phyloP scores from a whole-genome alignment of 2,888 invertebrate species.

The Cepaea hortensis region DNA sequence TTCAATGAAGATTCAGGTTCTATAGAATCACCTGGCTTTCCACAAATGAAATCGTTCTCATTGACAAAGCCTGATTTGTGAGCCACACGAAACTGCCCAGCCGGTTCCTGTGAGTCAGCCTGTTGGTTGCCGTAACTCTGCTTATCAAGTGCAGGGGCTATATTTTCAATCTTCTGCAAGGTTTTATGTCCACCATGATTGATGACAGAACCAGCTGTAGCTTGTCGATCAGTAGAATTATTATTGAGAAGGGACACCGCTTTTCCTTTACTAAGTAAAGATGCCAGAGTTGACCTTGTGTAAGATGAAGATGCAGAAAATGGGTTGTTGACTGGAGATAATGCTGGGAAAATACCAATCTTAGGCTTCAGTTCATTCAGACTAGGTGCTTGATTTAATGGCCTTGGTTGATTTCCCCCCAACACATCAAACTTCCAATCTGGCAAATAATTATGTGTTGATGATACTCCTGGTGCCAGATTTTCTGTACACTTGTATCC shows the following conservation, averaged over 20 bases:
- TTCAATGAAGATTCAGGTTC: not conserved
- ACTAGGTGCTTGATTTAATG: too few species aligned
- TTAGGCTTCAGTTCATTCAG: not conserved
- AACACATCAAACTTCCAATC: too few species aligned
- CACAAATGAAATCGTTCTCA: not conserved
- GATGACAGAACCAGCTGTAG: not conserved
- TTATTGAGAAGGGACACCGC: not conserved
- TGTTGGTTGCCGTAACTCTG: too few species aligned
- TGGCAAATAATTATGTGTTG: too few species aligned
- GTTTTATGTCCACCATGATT: not conserved
- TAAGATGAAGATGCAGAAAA: not conserved
- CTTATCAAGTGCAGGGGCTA: too few species aligned
- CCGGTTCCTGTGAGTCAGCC: too few species aligned
- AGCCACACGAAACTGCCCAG: too few species aligned
- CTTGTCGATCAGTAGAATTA: not conserved
- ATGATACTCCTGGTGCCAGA: too few species aligned
- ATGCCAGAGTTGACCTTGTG: not conserved
- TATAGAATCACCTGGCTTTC: not conserved
- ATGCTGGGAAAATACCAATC: not conserved
- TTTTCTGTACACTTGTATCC: too few species aligned
- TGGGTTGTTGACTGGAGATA: not conserved
- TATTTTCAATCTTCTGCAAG: too few species aligned
- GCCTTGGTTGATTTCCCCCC: too few species aligned
- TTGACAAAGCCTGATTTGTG: not conserved
- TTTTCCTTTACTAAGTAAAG: slow-evolving; percentile 25